Percentiles rank a stretch among this genome's conserved stretches.
These are phyloP conservation scores for Bemisia tabaci DNA, from an alignment of 1,140 invertebrate species.

Conservation along the genomic window DNA sequence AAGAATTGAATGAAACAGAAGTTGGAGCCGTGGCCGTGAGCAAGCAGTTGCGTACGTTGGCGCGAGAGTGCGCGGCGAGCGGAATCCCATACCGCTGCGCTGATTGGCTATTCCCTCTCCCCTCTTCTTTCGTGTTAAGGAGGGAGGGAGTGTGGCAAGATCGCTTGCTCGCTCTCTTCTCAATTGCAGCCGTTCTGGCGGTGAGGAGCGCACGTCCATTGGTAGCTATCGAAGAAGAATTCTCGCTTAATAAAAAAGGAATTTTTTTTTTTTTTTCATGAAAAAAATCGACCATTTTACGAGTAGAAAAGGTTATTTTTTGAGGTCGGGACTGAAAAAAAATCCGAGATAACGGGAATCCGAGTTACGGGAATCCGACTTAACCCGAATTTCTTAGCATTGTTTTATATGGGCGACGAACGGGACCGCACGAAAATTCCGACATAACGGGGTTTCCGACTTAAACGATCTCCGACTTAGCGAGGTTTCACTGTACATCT, in stretches of 20 bases:
- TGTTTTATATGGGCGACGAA: neutral
- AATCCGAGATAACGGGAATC: neutral
- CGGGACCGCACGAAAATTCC: neutral
- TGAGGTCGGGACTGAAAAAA: neutral
- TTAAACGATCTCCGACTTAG: neutral
- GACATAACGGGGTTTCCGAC: neutral
- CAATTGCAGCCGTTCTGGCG: neutral
- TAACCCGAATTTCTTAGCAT: neutral
- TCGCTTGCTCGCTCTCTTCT: neutral
- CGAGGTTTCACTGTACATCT: neutral
- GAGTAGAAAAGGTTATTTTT: neutral
- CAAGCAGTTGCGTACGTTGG: too few species aligned
- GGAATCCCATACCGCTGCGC: too few species aligned
- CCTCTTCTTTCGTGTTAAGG: too few species aligned
- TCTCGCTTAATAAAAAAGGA: neutral
- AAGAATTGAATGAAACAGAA: too few species aligned
- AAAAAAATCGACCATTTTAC: neutral
- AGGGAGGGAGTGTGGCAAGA: neutral
- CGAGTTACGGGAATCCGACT: neutral
- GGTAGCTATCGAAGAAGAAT: neutral
- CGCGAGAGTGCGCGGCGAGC: too few species aligned
- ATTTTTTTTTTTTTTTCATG: too few species aligned
- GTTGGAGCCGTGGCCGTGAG: too few species aligned
- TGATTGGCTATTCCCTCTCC: too few species aligned
- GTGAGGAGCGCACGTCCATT: neutral